phyloP scores from a whole-genome alignment of 1,140 invertebrate genomes.

The Nephotettix cincticeps region DNA sequence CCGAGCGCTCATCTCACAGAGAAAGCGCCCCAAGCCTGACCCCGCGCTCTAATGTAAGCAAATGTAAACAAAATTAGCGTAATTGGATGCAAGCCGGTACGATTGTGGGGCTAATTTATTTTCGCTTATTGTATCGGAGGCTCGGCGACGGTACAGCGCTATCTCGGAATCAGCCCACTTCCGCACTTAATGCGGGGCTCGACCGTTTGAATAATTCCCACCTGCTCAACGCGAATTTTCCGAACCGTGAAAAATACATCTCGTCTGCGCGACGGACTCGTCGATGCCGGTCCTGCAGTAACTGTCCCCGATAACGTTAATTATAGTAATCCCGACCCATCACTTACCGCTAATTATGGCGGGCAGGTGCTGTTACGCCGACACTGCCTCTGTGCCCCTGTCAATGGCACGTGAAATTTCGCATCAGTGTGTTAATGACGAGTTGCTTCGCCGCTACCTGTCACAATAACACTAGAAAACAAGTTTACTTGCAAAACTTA shows the following conservation, averaged over 20 bases:
- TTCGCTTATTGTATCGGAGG: conserved; percentile 17
- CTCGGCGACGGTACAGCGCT: not conserved
- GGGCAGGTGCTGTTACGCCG: not conserved
- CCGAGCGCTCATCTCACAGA: not conserved
- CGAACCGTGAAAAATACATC: conserved; percentile 18
- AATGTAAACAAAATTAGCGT: conserved; percentile 23
- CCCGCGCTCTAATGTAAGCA: conserved; percentile 11
- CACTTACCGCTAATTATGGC: conserved; percentile 3
- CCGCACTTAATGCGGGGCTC: conserved; percentile 11
- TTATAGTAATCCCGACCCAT: conserved; percentile 4
- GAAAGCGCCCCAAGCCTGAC: not conserved
- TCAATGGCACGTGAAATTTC: too few species aligned
- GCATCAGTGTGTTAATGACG: too few species aligned
- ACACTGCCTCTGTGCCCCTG: too few species aligned
- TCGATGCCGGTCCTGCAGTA: not conserved
- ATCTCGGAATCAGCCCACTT: conserved; percentile 12
- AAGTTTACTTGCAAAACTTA: too few species aligned
- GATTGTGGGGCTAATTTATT: conserved; percentile 16
- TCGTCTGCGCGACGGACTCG: not conserved
- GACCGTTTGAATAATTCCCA: conserved; percentile 19
- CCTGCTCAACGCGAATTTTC: conserved; percentile 9
- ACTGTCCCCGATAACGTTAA: not conserved
- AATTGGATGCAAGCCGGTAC: conserved; percentile 18
- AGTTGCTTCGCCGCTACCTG: too few species aligned
- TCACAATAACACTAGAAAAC: too few species aligned